phyloP scores from a whole-genome alignment of 1,140 invertebrate species.

The Trinorchestia longiramus region DNA sequence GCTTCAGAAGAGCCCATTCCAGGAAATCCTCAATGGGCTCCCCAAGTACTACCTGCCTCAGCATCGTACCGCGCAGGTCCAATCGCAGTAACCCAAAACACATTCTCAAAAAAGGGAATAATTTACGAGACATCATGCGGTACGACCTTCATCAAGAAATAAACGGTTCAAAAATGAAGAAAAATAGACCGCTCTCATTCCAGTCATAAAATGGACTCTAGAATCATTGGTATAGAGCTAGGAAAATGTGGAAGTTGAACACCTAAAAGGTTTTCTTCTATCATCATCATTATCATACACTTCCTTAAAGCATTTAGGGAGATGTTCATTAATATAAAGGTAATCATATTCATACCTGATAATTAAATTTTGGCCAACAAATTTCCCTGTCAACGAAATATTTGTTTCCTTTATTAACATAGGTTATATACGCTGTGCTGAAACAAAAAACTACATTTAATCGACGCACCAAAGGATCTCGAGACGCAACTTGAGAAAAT shows the following conservation, averaged over 20 bases:
- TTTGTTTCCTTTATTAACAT: too few relatives aligned
- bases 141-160: neutral
- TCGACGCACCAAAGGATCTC: too few relatives aligned
- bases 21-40: neutral
- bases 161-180: neutral
- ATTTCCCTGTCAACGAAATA: too few relatives aligned
- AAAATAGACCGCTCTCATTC: neutral
- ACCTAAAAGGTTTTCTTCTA: neutral
- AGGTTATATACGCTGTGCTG: too few relatives aligned
- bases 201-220: neutral
- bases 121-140: neutral
- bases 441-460: too few relatives aligned
- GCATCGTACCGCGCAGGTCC: neutral
- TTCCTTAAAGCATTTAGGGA: too few relatives aligned
- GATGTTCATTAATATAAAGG: too few relatives aligned
- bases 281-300: too few relatives aligned
- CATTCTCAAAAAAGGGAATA: neutral
- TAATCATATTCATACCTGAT: too few relatives aligned
- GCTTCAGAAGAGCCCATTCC: neutral
- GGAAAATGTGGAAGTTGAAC: neutral
- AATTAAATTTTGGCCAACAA: too few relatives aligned
- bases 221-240: neutral
- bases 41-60: neutral
- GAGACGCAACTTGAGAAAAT: too few relatives aligned
- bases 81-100: neutral